Evolutionary conservation across 2,797 vertebrate genomes (phyloP).

Genomic region (Okamejei kenojei): DNA sequence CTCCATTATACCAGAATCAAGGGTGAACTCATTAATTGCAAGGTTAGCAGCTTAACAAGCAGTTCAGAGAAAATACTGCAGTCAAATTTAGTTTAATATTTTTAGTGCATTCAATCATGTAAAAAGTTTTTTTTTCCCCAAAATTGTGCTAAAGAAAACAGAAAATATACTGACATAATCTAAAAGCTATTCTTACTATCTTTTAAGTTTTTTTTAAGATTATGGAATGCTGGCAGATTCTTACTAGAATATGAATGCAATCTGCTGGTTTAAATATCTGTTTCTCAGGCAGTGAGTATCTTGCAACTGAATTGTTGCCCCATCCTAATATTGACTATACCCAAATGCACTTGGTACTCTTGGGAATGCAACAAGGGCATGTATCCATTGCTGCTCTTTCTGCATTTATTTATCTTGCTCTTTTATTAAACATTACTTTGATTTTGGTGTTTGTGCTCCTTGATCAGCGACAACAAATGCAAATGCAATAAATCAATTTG

Average conservation of each 20-base stretch:
- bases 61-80: conserved; percentile 9
- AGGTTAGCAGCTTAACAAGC: background rate
- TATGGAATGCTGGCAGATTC: no score
- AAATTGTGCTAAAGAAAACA: background rate
- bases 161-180: background rate
- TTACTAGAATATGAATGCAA: no score
- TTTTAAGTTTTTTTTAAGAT: background rate
- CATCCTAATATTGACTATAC: no score
- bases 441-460: background rate
- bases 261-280: no score
- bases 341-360: no score
- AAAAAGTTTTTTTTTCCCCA: background rate
- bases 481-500: background rate
- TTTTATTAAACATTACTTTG: background rate
- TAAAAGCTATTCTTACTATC: background rate
- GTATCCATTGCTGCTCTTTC: no score
- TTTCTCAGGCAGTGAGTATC: no score
- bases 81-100: background rate
- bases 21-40: conserved; percentile 15
- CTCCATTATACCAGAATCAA: background rate
- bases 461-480: background rate
- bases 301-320: no score
- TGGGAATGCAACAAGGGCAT: no score
- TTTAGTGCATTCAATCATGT: background rate
- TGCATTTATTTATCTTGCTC: no score